Evolutionary conservation across 1,140 invertebrate species (phyloP), one percentile per base, ranked within the genome.

Genomic region (Drosophila grimshawi): DNA sequence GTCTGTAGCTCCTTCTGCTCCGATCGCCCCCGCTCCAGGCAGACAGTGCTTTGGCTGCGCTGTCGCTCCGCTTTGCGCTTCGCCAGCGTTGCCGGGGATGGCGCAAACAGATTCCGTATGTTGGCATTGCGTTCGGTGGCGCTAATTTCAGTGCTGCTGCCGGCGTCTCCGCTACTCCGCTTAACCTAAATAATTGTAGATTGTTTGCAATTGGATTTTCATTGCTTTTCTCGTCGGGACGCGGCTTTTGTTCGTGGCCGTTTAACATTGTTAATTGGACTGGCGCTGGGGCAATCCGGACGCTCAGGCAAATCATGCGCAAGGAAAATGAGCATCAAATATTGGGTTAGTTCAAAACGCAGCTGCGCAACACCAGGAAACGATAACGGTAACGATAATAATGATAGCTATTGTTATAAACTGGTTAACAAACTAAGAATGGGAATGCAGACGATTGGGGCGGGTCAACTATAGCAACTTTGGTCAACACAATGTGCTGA

Each of bases 81-180:
- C 49, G 83, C 83, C 77, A 89, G 32, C 37, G 65, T 27, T 3
- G 73, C 53, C 5, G 80, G 51, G 19, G 80, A 56, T 27, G 85
- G 85, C 29, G 82, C 80, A 71, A 90, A 90, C 56, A 90, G 80
- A 71, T 83, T 90, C 53, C 82, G 88, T 80, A 90, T 81, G 67
- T 82, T 90, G 56, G 72, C 86, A 76, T 90, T 90, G 69, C 86
- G 86, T 51, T 86, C 78, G 27, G 67, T 69, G 37, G 70, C 69
- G 61, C 69, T 78, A 59, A 86, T 71, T 77, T 90, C 77, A 70
- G 67, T 86, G 64, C 8, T 33, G 43, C 45, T 45, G 65, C 49
- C 52, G 30, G 66, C 69, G 3, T 39, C 51, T 37, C 48, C 66
- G 62, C 60, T 77, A 56, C 71, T 73, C 57, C 75, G 80, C 67